Evolutionary conservation across 2,888 invertebrate genomes (phyloP).

Genomic region (Harpagoxenus sublaevis): DNA sequence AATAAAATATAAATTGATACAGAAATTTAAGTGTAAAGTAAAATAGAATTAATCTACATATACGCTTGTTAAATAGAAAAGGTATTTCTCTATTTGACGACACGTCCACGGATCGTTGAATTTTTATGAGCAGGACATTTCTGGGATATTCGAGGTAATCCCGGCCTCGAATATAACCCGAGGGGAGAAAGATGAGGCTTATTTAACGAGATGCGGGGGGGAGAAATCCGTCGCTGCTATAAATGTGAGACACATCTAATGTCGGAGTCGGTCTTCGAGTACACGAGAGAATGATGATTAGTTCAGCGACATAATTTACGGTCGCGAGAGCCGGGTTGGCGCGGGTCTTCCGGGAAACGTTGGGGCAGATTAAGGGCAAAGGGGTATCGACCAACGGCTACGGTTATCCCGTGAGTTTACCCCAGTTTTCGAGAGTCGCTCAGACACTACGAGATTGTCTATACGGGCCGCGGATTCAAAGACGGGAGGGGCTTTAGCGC

Average conservation of each 20-base stretch:
- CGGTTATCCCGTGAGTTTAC: slow-evolving; percentile 44
- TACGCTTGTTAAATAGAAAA: neutral
- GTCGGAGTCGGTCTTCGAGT: slow-evolving; percentile 4
- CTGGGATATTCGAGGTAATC: slow-evolving; percentile 3
- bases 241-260: slow-evolving; percentile 23
- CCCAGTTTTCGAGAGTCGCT: slow-evolving; percentile 34
- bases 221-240: slow-evolving; percentile 27
- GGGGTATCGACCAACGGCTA: slow-evolving; percentile 40
- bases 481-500: neutral
- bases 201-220: slow-evolving; percentile 31
- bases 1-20: neutral
- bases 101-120: neutral
- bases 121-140: slow-evolving; percentile 5
- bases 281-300: slow-evolving; percentile 40
- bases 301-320: slow-evolving; percentile 51
- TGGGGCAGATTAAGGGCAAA: slow-evolving; percentile 28
- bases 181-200: slow-evolving; percentile 23
- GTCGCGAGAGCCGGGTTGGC: slow-evolving; percentile 19
- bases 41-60: neutral
- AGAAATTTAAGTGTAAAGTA: neutral
- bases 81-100: neutral
- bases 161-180: neutral
- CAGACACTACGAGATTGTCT: slow-evolving; percentile 32
- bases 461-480: slow-evolving; percentile 26
- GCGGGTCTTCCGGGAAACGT: slow-evolving; percentile 47